Evolutionary conservation across 1,140 invertebrate species (phyloP), one percentile per base, ranked within the genome.

Genomic region (Melipona quadrifasciata): DNA sequence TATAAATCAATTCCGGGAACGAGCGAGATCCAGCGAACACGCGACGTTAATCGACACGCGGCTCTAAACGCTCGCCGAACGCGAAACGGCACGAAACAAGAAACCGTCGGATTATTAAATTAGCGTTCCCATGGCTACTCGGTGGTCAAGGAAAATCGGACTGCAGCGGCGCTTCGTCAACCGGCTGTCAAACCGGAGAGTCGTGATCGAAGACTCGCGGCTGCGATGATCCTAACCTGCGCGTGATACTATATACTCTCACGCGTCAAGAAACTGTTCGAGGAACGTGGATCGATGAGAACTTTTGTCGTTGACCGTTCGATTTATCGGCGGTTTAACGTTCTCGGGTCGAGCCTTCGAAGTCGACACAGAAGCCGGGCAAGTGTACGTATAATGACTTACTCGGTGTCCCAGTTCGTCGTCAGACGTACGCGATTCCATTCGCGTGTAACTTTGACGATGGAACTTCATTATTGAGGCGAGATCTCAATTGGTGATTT

Each of bases 51-150:
- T 76, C 64, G 73, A 16, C 64, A 17, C 10, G 34, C 58, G 58
- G 58, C 24, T 71, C 19, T 21, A 31, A 61, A 51, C 65, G 75
- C 11, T n/a, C n/a, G 47, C 21, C 2, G 75, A 73, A n/a, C 53
- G 11, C n/a, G 80, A 75, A n/a, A n/a, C 64, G 64, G 85, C 74
- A 51, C 71, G 75, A 61, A 34, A 73, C 67, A 67, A 74, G 53
- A 31, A 74, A 39, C 27, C 80, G 86, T 77, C 14, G 68, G 68
- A 65, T 8, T 93, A 93, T 93, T 93, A 89, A 93, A 91, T 93
- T 93, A 93, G 91, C 80, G 91, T 93, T 82, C 77, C 91, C 87
- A 93, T 93, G 92, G 85, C 91, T 79, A 92, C 91, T 2, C 55
- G 68, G 81, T 85, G 91, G 78, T 86, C 82, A 88, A 92, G 88